Base-by-base conservation (phyloP, 2,797 vertebrate genomes). In the Tauraco hartlaubi region DNA sequence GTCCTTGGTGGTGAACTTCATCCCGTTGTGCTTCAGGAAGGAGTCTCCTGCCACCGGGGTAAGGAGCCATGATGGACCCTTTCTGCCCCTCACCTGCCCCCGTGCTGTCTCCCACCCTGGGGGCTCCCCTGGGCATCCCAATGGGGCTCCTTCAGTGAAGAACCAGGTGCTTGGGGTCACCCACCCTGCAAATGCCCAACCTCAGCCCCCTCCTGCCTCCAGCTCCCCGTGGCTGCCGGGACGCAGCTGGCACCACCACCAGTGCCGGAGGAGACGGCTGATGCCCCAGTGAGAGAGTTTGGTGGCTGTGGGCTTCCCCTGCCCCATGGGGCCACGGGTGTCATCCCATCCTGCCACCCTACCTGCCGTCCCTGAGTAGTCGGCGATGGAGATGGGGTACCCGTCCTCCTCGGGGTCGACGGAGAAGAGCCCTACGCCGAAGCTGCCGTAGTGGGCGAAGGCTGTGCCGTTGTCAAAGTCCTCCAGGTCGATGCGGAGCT, bases 1-100 rank as follows among this genome's bases (percentile, higher is more conserved):
- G 98, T 99, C 99, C 97, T 99, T 99, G 90, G 99, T 99, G 96
- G 99, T 99, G 97, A 99, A 99, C 96, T 98, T 99, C 99, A 99
- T 99, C 73, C 99, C 99, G 0, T 99, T 99, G 98, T 99, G 99
- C 96, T 99, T 99, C 91, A 99, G 97, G 91, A 99, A 98, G 43
- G 99, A 99, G 95, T 99, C 99, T 1, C 99, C 99, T 98, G 96
- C 6, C 5, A 4, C 9, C 1, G 3, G 22, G 31, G 48, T 4
- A 19, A 85, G 52, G 46, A 76, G 56, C 7, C 2, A 0, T 48
- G 59, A 35, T 23, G 83, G 61, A 26, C 11, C 15, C 58, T 35
- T 46, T 37, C 51, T 61, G 29, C 68, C 41, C 62, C 41, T 33
- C 41, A 48, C 37, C 41, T 39, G 58, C 59, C 46, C 39, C 72